Conservation (phyloP, 2,113 vertebrate species). For the Manacus vitellinus region DNA sequence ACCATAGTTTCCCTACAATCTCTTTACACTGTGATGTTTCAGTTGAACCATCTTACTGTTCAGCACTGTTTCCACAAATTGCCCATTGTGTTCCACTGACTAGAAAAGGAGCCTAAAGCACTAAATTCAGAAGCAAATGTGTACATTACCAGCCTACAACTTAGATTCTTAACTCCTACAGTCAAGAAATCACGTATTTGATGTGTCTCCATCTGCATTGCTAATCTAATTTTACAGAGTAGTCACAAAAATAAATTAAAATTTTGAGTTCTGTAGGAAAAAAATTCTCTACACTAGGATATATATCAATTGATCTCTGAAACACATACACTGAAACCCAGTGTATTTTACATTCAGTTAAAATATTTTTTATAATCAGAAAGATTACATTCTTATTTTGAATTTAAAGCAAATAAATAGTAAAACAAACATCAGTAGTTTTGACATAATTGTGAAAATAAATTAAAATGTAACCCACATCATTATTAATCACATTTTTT, state of each 20-base stretch:
- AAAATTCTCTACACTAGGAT: not conserved
- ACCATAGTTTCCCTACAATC: not conserved
- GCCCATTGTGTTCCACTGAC: not conserved
- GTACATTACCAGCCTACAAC: not conserved
- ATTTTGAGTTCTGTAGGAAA: not conserved
- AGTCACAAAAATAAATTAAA: not conserved
- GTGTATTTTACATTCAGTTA: not conserved
- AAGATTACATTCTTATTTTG: not conserved
- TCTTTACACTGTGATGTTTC: not conserved
- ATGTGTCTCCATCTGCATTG: not conserved
- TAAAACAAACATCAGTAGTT: not conserved
- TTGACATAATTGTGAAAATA: not conserved
- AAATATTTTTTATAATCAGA: not conserved
- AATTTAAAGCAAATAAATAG: not conserved
- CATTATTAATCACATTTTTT: not conserved
- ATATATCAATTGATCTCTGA: not conserved
- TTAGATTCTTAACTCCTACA: not conserved
- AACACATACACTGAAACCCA: not conserved
- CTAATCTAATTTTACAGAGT: not conserved
- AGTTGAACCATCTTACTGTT: not conserved
- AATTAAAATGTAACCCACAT: not conserved
- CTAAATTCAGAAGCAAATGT: not conserved
- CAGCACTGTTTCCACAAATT: not conserved
- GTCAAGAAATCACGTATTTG: not conserved
- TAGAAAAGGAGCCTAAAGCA: not conserved